Evolutionary conservation across 2,888 invertebrate genomes (phyloP).

Genomic region (Lumbricus terrestris): DNA sequence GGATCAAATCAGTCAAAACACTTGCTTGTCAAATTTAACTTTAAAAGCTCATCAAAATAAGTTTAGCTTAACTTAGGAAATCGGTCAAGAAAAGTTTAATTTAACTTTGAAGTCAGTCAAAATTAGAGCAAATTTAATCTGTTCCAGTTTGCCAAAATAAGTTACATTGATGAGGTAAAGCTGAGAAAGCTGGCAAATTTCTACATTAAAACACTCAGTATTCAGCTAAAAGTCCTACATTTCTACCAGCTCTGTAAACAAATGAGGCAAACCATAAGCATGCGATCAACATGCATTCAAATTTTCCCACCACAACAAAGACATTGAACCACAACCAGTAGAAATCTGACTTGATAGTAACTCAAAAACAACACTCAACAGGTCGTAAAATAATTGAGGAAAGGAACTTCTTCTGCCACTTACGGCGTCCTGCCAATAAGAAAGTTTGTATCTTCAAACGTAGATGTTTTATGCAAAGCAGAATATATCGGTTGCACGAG

Average conservation of each 20-base stretch:
- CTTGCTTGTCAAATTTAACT: not conserved
- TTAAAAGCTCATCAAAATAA: not conserved
- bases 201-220: not conserved
- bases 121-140: not conserved
- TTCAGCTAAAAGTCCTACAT: not conserved
- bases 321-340: not conserved
- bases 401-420: not conserved
- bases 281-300: not conserved
- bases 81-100: not conserved
- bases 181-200: not conserved
- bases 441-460: conserved; percentile 11
- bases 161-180: not conserved
- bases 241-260: not conserved
- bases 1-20: not conserved
- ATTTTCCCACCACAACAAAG: not conserved
- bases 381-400: not conserved
- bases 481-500: not conserved
- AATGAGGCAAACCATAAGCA: not conserved
- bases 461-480: conserved; percentile 18
- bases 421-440: not conserved
- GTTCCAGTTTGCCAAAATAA: not conserved
- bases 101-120: conserved; percentile 3
- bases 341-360: not conserved
- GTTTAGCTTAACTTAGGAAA: not conserved
- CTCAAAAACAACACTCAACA: not conserved